Evolutionary conservation across 1,140 invertebrate genomes (phyloP).

Genomic region (Scaptomyza pallida): DNA sequence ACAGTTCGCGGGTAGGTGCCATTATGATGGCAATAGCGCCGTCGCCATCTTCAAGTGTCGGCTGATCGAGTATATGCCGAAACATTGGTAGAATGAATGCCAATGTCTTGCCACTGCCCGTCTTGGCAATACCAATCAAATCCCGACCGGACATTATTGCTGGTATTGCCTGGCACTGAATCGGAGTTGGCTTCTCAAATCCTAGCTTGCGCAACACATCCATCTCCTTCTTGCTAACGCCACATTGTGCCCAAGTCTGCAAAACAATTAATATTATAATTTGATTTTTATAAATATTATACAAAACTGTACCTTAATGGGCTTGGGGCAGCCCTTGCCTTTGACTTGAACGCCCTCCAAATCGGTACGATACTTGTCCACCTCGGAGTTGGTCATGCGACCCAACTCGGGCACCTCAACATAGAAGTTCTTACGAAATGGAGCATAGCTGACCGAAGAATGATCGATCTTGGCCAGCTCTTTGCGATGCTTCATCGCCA

Average conservation of each 20-base stretch:
- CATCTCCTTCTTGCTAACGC: constrained; percentile 97
- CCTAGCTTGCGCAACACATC: constrained; percentile 96
- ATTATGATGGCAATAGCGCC: constrained; percentile 98
- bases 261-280: too few relatives aligned
- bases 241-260: constrained; percentile 98
- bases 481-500: constrained; percentile 94
- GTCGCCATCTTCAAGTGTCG: constrained; percentile 96
- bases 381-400: constrained; percentile 95
- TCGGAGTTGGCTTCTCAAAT: constrained; percentile 99
- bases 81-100: constrained; percentile 99
- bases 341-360: constrained; percentile 94
- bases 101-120: constrained; percentile 99
- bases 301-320: constrained; percentile 91
- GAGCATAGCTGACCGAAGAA: constrained; percentile 91
- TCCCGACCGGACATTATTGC: constrained; percentile 99
- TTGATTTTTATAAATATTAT: too few relatives aligned
- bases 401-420: constrained; percentile 93
- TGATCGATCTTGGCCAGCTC: constrained; percentile 96
- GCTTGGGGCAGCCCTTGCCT: constrained; percentile 95
- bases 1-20: constrained; percentile 98
- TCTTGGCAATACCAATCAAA: constrained; percentile 99
- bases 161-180: constrained; percentile 99
- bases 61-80: constrained; percentile 98
- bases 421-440: constrained; percentile 98
- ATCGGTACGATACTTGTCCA: constrained; percentile 93